phyloP scores from a whole-genome alignment of 2,797 vertebrate genomes.

The Cheirogaleus major region DNA sequence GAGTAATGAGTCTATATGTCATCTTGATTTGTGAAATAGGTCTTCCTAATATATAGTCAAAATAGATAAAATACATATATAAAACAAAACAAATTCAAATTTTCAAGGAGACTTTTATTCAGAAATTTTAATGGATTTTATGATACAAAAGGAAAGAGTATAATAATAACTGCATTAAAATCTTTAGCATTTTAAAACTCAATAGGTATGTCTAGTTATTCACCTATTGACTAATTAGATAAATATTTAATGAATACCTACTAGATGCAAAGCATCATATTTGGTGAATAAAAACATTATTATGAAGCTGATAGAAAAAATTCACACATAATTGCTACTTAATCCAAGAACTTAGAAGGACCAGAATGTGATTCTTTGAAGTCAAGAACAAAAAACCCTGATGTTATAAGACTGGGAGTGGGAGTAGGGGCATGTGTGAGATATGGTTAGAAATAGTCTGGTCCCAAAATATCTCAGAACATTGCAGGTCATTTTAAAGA shows the following conservation, averaged over 20 bases:
- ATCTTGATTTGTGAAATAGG: neutral
- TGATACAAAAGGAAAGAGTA: neutral
- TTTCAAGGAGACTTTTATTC: neutral
- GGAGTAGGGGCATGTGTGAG: neutral
- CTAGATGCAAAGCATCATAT: neutral
- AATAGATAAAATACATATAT: neutral
- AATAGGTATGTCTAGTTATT: neutral
- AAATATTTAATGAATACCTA: neutral
- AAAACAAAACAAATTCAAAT: neutral
- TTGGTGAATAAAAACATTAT: neutral
- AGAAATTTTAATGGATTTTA: neutral
- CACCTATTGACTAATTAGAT: neutral
- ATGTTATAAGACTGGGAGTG: neutral
- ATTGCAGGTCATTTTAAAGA: neutral
- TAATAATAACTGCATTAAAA: neutral
- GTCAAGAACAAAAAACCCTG: neutral
- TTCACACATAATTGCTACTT: neutral
- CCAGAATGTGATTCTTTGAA: neutral
- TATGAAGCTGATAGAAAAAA: neutral
- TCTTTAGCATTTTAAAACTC: neutral
- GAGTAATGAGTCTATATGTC: neutral
- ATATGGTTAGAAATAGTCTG: neutral
- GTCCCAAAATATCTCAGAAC: neutral
- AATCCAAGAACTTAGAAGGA: neutral
- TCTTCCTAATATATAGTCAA: neutral